Conservation (phyloP, 2,888 invertebrate species). For the Phymatocera aterrima region DNA sequence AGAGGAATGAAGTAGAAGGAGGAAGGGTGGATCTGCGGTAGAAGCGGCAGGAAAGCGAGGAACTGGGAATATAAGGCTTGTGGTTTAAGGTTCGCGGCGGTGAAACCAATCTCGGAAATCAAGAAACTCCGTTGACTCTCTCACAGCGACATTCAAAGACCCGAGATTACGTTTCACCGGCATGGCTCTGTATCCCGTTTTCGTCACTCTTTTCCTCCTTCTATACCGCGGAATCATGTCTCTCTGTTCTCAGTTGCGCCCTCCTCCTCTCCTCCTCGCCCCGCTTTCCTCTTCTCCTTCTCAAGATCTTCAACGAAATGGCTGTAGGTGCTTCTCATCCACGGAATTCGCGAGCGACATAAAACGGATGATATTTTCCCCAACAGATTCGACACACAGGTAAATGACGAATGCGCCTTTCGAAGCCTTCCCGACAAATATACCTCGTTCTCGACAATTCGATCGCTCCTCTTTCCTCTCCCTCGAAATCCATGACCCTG, state of each 20-base stretch:
- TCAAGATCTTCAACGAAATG: neutral
- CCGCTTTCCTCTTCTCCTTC: neutral
- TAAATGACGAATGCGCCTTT: no score
- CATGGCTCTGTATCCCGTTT: conserved; percentile 5
- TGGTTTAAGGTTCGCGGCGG: conserved; percentile 35
- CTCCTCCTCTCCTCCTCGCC: neutral
- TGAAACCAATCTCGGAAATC: conserved; percentile 42
- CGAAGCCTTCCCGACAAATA: no score
- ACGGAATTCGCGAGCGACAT: neutral
- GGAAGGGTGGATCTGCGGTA: neutral
- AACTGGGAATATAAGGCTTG: conserved; percentile 34
- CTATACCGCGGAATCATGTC: neutral
- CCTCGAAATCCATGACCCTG: no score
- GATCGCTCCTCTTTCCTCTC: no score
- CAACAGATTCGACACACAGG: neutral
- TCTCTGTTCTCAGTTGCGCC: neutral
- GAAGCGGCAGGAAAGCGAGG: neutral
- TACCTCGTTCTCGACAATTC: no score
- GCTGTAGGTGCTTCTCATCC: neutral
- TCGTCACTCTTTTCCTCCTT: neutral
- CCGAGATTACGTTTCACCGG: conserved; percentile 32
- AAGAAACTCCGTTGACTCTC: conserved; percentile 42
- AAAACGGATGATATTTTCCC: neutral
- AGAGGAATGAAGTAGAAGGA: neutral
- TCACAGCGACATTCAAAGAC: conserved; percentile 24